Conservation (phyloP, 2,888 invertebrate species). For the Laspeyria flexula region DNA sequence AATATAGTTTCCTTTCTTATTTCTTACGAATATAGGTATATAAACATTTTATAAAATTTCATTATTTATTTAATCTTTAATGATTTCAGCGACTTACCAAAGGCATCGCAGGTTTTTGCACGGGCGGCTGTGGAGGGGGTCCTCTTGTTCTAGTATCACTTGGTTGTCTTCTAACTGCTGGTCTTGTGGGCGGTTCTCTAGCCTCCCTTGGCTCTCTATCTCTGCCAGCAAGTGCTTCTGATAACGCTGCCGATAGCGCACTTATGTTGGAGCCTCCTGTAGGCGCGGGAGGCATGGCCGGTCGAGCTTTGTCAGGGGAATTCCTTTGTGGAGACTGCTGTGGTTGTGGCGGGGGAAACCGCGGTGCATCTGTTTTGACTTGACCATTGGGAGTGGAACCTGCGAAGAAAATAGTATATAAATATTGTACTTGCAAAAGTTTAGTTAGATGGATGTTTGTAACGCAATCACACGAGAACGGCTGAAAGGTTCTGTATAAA, state of each 20-base stretch:
- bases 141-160: constrained; percentile 86
- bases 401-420: constrained; percentile 27
- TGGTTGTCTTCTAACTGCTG: constrained; percentile 69
- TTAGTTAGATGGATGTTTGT: no score
- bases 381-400: constrained; percentile 76
- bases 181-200: constrained; percentile 58
- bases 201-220: constrained; percentile 68
- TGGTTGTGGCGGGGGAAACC: constrained; percentile 66
- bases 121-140: constrained; percentile 93
- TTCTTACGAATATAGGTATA: no score
- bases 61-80: neutral
- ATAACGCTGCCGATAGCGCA: constrained; percentile 70
- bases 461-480: no score
- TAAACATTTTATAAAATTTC: no score
- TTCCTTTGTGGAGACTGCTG: constrained; percentile 56
- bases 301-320: constrained; percentile 68
- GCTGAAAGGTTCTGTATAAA: no score
- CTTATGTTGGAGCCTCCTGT: constrained; percentile 57
- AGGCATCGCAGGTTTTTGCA: constrained; percentile 89
- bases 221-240: constrained; percentile 67
- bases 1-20: no score
- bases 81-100: constrained; percentile 75
- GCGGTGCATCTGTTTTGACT: constrained; percentile 69
- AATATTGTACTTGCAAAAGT: neutral
- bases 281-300: constrained; percentile 50